phyloP scores from a whole-genome alignment of 1,140 invertebrate species.

The Euglossa dilemma region DNA sequence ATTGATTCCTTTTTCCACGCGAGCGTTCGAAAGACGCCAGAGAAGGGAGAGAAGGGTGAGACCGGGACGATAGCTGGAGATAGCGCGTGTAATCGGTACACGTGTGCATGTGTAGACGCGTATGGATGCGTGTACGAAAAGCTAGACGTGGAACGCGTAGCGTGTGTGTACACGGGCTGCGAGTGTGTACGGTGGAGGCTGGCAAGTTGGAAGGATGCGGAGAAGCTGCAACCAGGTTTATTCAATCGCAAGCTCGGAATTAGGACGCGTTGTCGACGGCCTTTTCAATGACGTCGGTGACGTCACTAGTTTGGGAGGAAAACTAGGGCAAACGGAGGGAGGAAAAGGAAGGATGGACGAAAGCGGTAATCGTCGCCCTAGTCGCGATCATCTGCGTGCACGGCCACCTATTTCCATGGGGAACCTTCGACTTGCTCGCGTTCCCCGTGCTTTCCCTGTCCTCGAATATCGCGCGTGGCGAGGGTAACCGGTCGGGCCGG shows the following conservation, averaged over 20 bases:
- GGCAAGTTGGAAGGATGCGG: constrained; percentile 19
- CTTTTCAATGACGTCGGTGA: constrained; percentile 79
- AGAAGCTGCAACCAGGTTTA: constrained; percentile 33
- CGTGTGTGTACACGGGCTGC: not conserved
- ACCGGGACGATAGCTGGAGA: too few species aligned
- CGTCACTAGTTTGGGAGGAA: constrained; percentile 70
- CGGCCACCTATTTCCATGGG: too few species aligned
- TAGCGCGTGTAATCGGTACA: not conserved
- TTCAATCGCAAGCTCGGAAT: constrained; percentile 63
- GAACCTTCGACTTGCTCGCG: too few species aligned
- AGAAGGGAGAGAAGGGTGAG: not conserved
- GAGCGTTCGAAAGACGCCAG: too few species aligned
- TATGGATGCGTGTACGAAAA: too few species aligned
- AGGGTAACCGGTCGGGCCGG: too few species aligned
- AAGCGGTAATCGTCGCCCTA: constrained; percentile 13
- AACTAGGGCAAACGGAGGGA: constrained; percentile 72
- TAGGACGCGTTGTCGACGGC: constrained; percentile 74
- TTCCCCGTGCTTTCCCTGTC: too few species aligned
- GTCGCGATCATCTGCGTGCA: not conserved
- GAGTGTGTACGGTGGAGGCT: not conserved
- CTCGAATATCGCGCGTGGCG: too few species aligned
- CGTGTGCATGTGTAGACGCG: too few species aligned
- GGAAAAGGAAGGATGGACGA: constrained; percentile 28
- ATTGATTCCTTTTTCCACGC: constrained; percentile 8
- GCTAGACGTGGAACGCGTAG: not conserved